A percentile compares a stretch with the other conserved stretches of the same genome.
phyloP scores from a whole-genome alignment of 2,797 vertebrate genomes.

The Phoeniculus purpureus region DNA sequence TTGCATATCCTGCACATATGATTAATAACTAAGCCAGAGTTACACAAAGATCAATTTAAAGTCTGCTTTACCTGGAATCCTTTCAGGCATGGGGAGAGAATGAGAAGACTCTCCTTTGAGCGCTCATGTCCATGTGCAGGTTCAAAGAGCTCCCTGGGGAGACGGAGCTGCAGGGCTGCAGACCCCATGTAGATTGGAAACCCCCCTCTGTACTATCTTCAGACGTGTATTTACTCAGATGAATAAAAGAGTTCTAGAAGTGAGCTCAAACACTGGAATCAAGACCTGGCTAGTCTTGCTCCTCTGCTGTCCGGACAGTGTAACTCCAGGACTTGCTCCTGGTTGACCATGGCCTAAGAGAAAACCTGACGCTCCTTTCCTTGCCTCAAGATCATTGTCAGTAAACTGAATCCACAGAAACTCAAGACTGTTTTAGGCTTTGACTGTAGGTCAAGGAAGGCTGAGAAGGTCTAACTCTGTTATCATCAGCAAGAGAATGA shows the following conservation, averaged over 20 bases:
- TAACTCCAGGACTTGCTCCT: background rate
- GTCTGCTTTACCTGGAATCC: background rate
- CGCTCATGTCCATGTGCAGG: accelerated
- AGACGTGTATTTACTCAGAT: background rate
- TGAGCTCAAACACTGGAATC: background rate
- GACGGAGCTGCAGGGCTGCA: accelerated
- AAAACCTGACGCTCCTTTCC: background rate
- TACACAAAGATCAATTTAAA: background rate
- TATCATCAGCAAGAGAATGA: background rate
- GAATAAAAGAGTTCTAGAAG: background rate
- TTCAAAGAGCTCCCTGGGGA: background rate
- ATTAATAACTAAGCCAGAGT: background rate
- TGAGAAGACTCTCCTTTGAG: background rate
- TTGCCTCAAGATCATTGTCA: background rate
- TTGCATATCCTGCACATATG: background rate
- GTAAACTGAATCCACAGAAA: background rate
- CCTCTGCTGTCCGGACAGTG: background rate
- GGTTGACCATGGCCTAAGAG: background rate
- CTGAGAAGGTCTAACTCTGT: background rate
- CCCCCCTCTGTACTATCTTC: background rate
- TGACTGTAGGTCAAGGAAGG: background rate
- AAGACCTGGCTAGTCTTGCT: background rate
- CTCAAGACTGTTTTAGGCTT: background rate
- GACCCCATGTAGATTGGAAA: background rate
- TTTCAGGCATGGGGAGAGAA: background rate